A percentile compares a stretch with the other conserved stretches of the same genome.
These are phyloP conservation scores for Champsocephalus gunnari DNA, from an alignment of 2,797 vertebrate species.

Conservation along the genomic window DNA sequence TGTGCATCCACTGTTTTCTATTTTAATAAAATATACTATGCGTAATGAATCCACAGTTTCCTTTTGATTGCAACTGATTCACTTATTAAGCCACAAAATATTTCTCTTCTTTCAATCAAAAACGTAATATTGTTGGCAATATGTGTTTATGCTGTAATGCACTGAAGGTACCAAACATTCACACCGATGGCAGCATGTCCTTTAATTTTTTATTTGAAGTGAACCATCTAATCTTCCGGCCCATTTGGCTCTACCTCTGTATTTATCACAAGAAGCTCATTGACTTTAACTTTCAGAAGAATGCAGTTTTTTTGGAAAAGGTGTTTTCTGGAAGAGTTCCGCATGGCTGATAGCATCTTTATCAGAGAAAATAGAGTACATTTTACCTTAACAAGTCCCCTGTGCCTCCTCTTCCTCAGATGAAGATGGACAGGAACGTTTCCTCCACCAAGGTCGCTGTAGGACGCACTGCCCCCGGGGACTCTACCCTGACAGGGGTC, in stretches of 20 bases:
- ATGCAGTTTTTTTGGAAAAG: slow-evolving; percentile 19
- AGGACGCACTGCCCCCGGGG: slow-evolving; percentile 85
- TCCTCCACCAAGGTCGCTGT: slow-evolving; percentile 86
- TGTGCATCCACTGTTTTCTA: not conserved
- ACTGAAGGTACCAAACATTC: slow-evolving; percentile 25
- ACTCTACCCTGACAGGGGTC: slow-evolving; percentile 82
- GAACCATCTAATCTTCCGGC: slow-evolving; percentile 15
- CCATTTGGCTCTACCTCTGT: slow-evolving; percentile 30
- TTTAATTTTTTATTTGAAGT: slow-evolving; percentile 21
- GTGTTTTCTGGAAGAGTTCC: slow-evolving; percentile 8
- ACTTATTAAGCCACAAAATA: not conserved
- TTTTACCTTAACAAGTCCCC: slow-evolving; percentile 45
- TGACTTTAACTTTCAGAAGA: slow-evolving; percentile 41
- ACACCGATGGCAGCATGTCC: slow-evolving; percentile 35
- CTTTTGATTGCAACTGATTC: slow-evolving; percentile 18
- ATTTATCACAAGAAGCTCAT: slow-evolving; percentile 41
- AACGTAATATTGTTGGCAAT: not conserved
- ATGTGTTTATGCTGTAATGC: slow-evolving; percentile 22
- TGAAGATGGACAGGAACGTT: slow-evolving; percentile 86
- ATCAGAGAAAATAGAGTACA: slow-evolving; percentile 25
- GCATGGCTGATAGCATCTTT: slow-evolving; percentile 30
- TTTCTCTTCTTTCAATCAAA: slow-evolving; percentile 16
- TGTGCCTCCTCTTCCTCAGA: slow-evolving; percentile 70
- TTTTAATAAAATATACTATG: slow-evolving; percentile 13
- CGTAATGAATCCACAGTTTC: slow-evolving; percentile 2